Conservation (phyloP, 1,140 invertebrate species). For the Cydia splendana region DNA sequence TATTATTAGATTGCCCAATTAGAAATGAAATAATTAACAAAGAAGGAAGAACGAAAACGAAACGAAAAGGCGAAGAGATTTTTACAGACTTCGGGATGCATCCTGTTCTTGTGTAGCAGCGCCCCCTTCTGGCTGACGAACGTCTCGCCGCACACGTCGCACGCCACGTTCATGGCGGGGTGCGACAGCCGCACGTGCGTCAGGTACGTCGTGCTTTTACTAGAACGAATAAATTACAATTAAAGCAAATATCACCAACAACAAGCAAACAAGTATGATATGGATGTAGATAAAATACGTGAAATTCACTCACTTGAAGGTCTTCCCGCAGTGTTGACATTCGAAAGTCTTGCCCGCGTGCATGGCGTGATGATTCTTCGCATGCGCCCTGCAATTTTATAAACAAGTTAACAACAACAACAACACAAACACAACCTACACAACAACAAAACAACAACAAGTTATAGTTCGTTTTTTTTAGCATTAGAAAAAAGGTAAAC, state of each 20-base stretch:
- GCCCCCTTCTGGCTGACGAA: not conserved
- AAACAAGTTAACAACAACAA: no score
- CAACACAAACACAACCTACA: no score
- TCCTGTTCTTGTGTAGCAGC: not conserved
- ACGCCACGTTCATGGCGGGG: conserved; percentile 1
- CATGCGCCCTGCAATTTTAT: not conserved
- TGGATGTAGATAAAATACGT: no score
- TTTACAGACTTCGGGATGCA: not conserved
- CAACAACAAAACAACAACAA: no score
- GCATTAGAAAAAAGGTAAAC: no score
- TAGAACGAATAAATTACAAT: not conserved
- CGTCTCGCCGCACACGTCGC: not conserved
- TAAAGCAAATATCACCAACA: no score
- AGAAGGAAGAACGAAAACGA: no score
- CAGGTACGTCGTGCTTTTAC: not conserved
- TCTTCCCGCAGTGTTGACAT: conserved; percentile 11
- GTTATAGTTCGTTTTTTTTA: no score
- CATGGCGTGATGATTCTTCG: not conserved
- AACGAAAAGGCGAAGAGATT: no score
- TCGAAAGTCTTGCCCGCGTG: not conserved
- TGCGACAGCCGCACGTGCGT: conserved; percentile 4
- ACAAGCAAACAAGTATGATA: no score
- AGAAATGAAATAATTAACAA: no score
- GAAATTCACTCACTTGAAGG: not conserved
- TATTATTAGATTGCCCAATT: no score